Percentiles rank a stretch among this genome's conserved stretches.
phyloP scores from a whole-genome alignment of 2,113 vertebrate genomes.

The Cryptoleucopteryx plumbea region DNA sequence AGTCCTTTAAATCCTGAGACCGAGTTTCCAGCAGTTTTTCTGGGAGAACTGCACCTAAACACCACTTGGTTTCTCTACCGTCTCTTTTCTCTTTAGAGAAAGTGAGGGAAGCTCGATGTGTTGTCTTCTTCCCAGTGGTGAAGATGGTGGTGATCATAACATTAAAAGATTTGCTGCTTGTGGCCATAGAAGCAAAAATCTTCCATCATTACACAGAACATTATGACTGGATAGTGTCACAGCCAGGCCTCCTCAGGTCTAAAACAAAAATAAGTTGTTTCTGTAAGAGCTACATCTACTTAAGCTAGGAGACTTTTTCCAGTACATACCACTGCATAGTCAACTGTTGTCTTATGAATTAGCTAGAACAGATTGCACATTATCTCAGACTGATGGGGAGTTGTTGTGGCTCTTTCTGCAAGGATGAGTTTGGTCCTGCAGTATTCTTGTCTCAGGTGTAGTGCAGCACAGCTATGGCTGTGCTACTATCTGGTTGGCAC shows the following conservation, averaged over 20 bases:
- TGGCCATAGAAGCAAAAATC: neutral
- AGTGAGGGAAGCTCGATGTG: neutral
- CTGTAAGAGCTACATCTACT: neutral
- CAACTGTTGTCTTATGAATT: neutral
- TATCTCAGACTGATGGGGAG: neutral
- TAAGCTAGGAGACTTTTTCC: neutral
- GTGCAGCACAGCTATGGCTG: too few species aligned
- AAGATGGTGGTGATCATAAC: neutral
- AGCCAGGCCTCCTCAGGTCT: neutral
- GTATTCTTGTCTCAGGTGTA: neutral
- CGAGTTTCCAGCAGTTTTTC: neutral
- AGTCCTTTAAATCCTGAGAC: neutral
- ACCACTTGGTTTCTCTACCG: neutral
- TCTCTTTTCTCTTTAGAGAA: neutral
- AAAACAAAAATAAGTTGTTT: neutral
- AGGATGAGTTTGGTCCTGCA: neutral
- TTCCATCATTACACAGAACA: neutral
- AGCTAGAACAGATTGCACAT: neutral
- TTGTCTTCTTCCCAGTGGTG: neutral
- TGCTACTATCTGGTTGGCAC: rapidly evolving
- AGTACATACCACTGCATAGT: neutral
- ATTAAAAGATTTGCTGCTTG: neutral
- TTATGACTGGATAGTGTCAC: neutral
- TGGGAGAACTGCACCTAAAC: neutral
- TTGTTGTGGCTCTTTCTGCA: neutral